Percentiles rank a stretch among this genome's conserved stretches.
Conservation (phyloP, 2,888 invertebrate genomes). For the Helobdella robusta region DNA sequence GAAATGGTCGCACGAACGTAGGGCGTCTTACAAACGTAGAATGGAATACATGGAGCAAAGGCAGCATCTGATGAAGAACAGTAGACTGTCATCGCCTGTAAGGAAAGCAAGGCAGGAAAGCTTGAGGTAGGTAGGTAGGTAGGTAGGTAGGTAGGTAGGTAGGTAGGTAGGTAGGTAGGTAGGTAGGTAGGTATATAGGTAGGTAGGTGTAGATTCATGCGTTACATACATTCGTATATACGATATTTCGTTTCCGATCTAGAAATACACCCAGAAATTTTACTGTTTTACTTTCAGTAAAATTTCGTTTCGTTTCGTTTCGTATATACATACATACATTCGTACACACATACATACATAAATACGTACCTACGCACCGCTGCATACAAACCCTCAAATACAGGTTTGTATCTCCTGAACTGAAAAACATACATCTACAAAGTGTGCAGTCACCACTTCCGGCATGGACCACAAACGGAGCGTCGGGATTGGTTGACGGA, state of each 20-base stretch:
- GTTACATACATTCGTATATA: too few relatives aligned
- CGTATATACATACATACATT: too few relatives aligned
- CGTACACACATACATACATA: too few relatives aligned
- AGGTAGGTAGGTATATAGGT: too few relatives aligned
- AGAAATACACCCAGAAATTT: too few relatives aligned
- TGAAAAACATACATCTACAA: conserved; percentile 28
- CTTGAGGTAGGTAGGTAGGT: too few relatives aligned
- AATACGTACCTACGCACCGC: too few relatives aligned
- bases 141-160: too few relatives aligned
- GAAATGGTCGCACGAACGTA: conserved; percentile 37
- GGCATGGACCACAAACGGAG: conserved; percentile 19
- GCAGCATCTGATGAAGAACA: conserved; percentile 36
- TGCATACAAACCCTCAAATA: neutral
- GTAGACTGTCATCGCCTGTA: conserved; percentile 45
- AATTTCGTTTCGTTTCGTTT: neutral
- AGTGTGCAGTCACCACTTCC: conserved; percentile 18
- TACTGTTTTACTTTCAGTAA: neutral
- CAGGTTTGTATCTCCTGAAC: conserved; percentile 34
- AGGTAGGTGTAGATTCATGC: too few relatives aligned
- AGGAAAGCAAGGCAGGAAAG: conserved; percentile 40
- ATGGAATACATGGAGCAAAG: conserved; percentile 41
- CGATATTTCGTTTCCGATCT: too few relatives aligned
- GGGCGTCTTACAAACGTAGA: conserved; percentile 41
- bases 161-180: too few relatives aligned
- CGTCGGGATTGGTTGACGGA: conserved; percentile 1